Evolutionary conservation across 2,113 vertebrate species (phyloP).

Genomic region (Arizona elegans): DNA sequence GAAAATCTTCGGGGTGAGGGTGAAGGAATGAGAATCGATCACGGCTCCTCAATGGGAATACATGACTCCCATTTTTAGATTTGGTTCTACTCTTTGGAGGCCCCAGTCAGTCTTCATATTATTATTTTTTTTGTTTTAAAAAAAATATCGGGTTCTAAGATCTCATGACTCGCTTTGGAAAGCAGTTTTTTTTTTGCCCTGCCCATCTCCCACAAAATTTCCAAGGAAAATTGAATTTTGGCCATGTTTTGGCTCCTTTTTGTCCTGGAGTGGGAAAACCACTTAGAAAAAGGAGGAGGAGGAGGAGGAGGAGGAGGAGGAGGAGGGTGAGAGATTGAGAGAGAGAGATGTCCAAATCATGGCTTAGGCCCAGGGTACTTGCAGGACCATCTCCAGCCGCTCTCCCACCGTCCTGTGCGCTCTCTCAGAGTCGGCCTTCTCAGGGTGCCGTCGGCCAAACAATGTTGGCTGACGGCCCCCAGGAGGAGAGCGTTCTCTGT

Average conservation of each 20-base stretch:
- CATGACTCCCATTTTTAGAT: neutral
- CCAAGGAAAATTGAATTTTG: neutral
- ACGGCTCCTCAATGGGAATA: too few relatives aligned
- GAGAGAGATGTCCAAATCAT: accelerated
- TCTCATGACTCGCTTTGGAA: neutral
- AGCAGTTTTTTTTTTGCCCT: too few relatives aligned
- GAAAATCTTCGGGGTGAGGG: neutral
- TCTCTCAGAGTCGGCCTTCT: too few relatives aligned
- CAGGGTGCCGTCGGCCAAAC: too few relatives aligned
- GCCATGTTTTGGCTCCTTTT: accelerated
- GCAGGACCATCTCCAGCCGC: too few relatives aligned
- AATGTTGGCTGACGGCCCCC: too few relatives aligned
- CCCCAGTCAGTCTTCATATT: neutral
- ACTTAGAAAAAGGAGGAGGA: accelerated
- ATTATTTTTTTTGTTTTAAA: too few relatives aligned
- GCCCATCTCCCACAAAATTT: neutral
- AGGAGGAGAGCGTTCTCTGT: too few relatives aligned
- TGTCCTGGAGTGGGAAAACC: accelerated
- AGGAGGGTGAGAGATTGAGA: too few relatives aligned
- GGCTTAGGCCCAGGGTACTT: too few relatives aligned
- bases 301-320: accelerated
- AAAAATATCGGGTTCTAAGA: neutral
- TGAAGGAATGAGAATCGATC: neutral
- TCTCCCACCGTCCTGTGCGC: too few relatives aligned
- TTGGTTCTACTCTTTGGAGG: neutral